Base-by-base conservation (phyloP, 2,888 invertebrate species). In the Lottia scabra region DNA sequence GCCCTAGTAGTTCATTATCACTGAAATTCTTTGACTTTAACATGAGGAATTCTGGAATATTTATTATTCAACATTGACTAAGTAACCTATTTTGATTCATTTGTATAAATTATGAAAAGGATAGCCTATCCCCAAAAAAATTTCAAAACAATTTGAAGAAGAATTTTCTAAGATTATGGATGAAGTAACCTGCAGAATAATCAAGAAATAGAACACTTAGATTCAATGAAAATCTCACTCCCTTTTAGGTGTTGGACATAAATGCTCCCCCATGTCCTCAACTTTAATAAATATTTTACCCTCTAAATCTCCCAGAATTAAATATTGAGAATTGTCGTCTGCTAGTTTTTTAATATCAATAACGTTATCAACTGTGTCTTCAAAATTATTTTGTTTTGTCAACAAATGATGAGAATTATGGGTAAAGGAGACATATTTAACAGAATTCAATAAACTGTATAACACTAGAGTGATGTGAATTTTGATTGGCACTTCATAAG, bases 251-350 rank as follows among this genome's bases (percentile, higher is more conserved):
- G 10, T 10, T 8, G 38, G 38, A 38, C 38, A 2, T 56, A 78
- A 70, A 44, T 79, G 79, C 23, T 71, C 67, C 8, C 79, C 77
- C n/a, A 82, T 71, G 45, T 80, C 80, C 68, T 85, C 81, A 10
- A 84, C 74, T 68, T 85, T 85, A 27, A 86, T 72, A 69, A 85
- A 86, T 27, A 85, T 65, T 70, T 80, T 83, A 1, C 83, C 84
- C 19, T 83, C 81, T 30, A 86, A 75, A 27, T 80, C 80, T 12
- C 84, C 83, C 68, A 84, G 78, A 8, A 84, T 80, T n/a, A 86
- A 79, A 68, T 78, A 85, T 0, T 82, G 79, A 1, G 84, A 84
- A 56, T 83, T 81, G 15, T 83, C 79, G 26, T 78, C 79, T 19
- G 70, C 79, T 63, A 86, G 71, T 19, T 73, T 72, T 16, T 81